Evolutionary conservation across 1,140 invertebrate species (phyloP).

Genomic region (Solen grandis): DNA sequence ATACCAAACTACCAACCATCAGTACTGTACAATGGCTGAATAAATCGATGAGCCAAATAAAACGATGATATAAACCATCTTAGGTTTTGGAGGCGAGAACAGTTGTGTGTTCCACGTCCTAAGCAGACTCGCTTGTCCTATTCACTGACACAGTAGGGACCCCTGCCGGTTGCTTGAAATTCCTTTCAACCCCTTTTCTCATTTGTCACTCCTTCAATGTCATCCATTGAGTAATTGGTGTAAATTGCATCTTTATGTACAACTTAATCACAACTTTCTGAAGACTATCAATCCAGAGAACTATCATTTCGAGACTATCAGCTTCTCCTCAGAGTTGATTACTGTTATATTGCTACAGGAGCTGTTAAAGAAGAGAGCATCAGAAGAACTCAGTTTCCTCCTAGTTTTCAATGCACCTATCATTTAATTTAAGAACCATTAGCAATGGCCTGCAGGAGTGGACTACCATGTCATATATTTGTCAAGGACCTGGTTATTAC

Average conservation of each 20-base stretch:
- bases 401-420: constrained; percentile 24
- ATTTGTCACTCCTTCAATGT: constrained; percentile 18
- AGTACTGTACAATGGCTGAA: no score
- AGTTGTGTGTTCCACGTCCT: no score
- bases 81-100: not conserved
- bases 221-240: constrained; percentile 47
- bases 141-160: no score
- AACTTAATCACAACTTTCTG: no score
- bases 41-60: no score
- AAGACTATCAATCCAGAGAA: no score
- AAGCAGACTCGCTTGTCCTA: no score
- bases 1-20: no score
- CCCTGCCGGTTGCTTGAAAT: no score
- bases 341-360: constrained; percentile 39
- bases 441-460: constrained; percentile 29
- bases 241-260: constrained; percentile 28
- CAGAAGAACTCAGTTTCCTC: constrained; percentile 34
- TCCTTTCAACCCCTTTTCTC: not conserved
- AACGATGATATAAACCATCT: not conserved
- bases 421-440: constrained; percentile 51
- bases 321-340: constrained; percentile 38
- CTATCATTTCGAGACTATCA: constrained; percentile 46
- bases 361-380: constrained; percentile 41
- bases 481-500: no score
- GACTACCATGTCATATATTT: constrained; percentile 31